Base-by-base conservation (phyloP, 2,888 invertebrate genomes). In the Lagria hirta region DNA sequence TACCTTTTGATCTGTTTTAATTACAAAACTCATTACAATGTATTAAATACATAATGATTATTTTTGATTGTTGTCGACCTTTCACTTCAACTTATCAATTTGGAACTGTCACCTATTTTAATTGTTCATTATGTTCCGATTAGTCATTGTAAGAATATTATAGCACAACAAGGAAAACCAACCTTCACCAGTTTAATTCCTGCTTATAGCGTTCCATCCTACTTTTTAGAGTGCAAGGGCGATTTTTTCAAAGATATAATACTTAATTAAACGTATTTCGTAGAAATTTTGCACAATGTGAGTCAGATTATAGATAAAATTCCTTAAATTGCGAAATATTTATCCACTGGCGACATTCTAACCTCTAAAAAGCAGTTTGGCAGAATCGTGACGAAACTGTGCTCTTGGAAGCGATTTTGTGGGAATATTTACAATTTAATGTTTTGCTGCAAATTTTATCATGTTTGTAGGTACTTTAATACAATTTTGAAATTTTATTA, bases 161-260 rank as follows among this genome's bases (percentile, higher is more conserved):
- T 26, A 17, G n/a, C n/a, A n/a, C n/a, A n/a, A n/a, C n/a, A n/a
- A n/a, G 26, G 18, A 38, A 30, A 38, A 22, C n/a, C n/a, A n/a
- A n/a, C 38, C 38, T 38, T 38, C 38, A 22, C 8, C 16, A 13
- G 22, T 17, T 14, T 22, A 37, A 29, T 30, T 38, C 37, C 38
- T 38, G 26, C 30, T 38, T 38, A 38, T 29, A 28, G 38, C 38
- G 12, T 38, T 30, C n/a, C 22, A 38, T 38, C 29, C 38, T 27
- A 27, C 16, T 27, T 8, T n/a, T 13, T n/a, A 8, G 18, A 24
- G 29, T 22, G 22, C 38, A 38, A 38, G 38, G 38, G 38, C 38
- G 12, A 26, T 13, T 36, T 36, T 36, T 34, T 35, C 7, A 11
- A 18, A 24, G 35, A 26, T 26, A 26, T n/a, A n/a, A n/a, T n/a